A percentile compares a stretch with the other conserved stretches of the same genome.
These are phyloP conservation scores for Dromiciops gliroides DNA, from an alignment of 2,113 vertebrate genomes.

Conservation along the genomic window DNA sequence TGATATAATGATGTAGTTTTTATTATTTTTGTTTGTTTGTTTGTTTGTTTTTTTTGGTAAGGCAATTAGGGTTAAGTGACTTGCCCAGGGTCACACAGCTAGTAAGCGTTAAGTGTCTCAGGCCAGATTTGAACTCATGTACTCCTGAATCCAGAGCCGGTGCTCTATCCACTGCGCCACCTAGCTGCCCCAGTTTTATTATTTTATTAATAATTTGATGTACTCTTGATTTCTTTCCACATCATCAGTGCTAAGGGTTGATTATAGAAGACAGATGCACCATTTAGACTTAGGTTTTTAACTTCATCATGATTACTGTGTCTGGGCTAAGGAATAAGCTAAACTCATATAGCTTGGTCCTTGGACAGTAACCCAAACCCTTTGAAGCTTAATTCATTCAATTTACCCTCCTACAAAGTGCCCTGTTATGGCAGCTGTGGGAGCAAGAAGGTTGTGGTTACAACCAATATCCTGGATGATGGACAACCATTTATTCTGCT, in stretches of 20 bases:
- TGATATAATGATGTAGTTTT: not conserved
- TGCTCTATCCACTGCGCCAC: too few relatives aligned
- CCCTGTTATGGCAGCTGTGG: not conserved
- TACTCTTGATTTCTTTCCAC: not conserved
- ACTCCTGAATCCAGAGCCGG: too few relatives aligned
- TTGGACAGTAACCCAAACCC: not conserved
- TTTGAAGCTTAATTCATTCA: not conserved
- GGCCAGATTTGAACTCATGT: too few relatives aligned
- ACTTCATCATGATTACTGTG: not conserved
- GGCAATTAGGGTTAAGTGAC: too few relatives aligned
- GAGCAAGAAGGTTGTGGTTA: not conserved
- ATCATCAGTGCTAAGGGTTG: not conserved
- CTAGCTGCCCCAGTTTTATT: too few relatives aligned
- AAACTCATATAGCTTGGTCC: not conserved
- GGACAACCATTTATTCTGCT: not conserved
- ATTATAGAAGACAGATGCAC: not conserved
- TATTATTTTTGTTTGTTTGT: too few relatives aligned
- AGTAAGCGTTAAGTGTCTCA: too few relatives aligned
- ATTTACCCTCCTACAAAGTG: not conserved
- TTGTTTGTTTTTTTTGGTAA: too few relatives aligned
- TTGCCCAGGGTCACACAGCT: too few relatives aligned
- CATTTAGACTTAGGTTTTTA: not conserved
- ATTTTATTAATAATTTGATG: not conserved
- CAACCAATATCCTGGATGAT: not conserved
- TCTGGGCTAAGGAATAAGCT: not conserved